Evolutionary conservation across 1,140 invertebrate species (phyloP).

Genomic region (Brachionus asplanchnoidis): DNA sequence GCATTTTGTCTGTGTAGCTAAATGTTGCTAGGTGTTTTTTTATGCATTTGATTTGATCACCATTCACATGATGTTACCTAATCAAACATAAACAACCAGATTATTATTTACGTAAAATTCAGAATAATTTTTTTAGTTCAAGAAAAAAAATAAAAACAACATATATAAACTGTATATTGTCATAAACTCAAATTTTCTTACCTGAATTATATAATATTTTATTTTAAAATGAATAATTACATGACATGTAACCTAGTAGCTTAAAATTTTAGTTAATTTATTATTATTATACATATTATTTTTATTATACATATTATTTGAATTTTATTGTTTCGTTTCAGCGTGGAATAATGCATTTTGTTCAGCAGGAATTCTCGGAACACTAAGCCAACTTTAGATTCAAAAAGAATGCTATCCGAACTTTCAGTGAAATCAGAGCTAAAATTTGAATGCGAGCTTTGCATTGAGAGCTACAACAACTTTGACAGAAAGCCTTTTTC

Average conservation of each 20-base stretch:
- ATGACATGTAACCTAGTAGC: neutral
- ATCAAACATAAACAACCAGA: neutral
- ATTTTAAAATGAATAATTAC: neutral
- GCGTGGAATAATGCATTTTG: neutral
- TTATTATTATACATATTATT: neutral
- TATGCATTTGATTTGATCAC: neutral
- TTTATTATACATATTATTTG: neutral
- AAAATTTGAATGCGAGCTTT: constrained; percentile 38
- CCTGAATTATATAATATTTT: neutral
- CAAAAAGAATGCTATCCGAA: neutral
- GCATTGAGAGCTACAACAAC: constrained; percentile 8
- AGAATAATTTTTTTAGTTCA: neutral
- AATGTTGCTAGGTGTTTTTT: neutral
- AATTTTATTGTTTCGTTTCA: neutral
- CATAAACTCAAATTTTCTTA: neutral
- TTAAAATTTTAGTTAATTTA: neutral
- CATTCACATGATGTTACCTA: neutral
- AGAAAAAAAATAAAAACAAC: neutral
- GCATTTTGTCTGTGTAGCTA: neutral
- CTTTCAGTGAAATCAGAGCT: neutral
- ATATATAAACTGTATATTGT: neutral
- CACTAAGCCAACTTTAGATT: neutral
- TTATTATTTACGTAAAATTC: neutral
- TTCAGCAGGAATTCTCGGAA: neutral
- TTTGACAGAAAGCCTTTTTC: constrained; percentile 14